These are phyloP conservation scores for Kryphioiulus occultus DNA, from an alignment of 2,888 invertebrate species.

Conservation along the genomic window DNA sequence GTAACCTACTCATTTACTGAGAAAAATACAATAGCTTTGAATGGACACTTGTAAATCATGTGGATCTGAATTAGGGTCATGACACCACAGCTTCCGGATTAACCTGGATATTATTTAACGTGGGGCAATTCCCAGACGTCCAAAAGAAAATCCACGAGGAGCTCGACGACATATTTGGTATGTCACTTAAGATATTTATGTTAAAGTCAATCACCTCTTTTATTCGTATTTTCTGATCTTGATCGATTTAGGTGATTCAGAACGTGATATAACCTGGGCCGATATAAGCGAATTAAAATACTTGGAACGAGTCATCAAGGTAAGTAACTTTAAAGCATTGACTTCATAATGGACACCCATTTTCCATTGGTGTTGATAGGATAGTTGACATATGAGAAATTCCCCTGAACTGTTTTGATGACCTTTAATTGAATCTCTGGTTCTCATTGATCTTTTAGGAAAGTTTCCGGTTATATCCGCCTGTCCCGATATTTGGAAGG, in stretches of 20 bases:
- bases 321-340: neutral
- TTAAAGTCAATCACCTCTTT: neutral
- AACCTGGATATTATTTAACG: slow-evolving; percentile 82
- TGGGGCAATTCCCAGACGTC: slow-evolving; percentile 81
- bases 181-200: neutral
- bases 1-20: neutral
- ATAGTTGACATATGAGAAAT: too few species aligned
- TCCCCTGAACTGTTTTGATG: too few species aligned
- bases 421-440: too few species aligned
- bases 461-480: slow-evolving; percentile 41
- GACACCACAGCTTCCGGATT: slow-evolving; percentile 86
- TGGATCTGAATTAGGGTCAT: slow-evolving; percentile 71
- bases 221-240: too few species aligned
- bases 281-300: slow-evolving; percentile 65
- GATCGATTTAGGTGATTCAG: slow-evolving; percentile 55
- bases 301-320: slow-evolving; percentile 65
- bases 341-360: too few species aligned
- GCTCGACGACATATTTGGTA: slow-evolving; percentile 64
- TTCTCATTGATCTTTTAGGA: slow-evolving; percentile 7
- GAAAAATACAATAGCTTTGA: too few species aligned
- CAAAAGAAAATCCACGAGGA: slow-evolving; percentile 70
- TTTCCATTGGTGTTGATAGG: too few species aligned
- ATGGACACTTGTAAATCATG: too few species aligned
- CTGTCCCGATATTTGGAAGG: slow-evolving; percentile 47
- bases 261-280: slow-evolving; percentile 63